phyloP scores from a whole-genome alignment of 35 echinoderm and acorn worm species.

The Amphiura filiformis region DNA sequence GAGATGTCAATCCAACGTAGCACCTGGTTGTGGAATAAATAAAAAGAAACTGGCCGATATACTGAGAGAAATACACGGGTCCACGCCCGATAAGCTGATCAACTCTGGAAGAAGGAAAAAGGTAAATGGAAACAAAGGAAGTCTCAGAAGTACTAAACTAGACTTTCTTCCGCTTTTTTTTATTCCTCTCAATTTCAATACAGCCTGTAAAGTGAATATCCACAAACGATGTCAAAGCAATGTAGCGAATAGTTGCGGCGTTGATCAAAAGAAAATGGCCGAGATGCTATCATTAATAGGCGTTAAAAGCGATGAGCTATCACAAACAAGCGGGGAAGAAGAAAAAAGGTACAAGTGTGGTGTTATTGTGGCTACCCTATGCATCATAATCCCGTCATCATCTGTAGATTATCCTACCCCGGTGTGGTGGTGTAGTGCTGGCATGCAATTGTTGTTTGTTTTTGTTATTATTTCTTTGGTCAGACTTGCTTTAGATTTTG shows the following conservation, averaged over 20 bases:
- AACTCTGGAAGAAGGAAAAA: conserved; percentile 21
- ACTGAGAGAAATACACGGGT: conserved; percentile 57
- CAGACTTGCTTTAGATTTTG: no score
- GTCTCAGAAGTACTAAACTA: background rate
- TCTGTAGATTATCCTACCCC: no score
- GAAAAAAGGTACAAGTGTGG: conserved; percentile 49
- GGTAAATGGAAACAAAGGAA: background rate
- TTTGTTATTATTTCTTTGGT: no score
- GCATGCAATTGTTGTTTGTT: no score
- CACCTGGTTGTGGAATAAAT: conserved; percentile 88
- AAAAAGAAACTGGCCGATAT: conserved; percentile 78
- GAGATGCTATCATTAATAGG: conserved; percentile 73
- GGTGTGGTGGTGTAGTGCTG: no score
- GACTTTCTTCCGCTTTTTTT: background rate
- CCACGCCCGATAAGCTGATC: conserved; percentile 68
- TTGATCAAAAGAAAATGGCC: conserved; percentile 83
- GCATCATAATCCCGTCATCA: no score
- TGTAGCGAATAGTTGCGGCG: conserved; percentile 91
- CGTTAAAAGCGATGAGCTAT: conserved; percentile 71
- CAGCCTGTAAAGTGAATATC: conserved; percentile 97
- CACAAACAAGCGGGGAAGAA: conserved; percentile 51
- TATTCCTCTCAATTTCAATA: conserved; percentile 7
- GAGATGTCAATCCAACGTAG: conserved; percentile 85
- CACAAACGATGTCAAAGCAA: conserved; percentile 92
- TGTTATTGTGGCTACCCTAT: background rate